Percentiles rank a stretch among this genome's conserved stretches.
These are phyloP conservation scores for Penaeus indicus DNA, from an alignment of 1,140 invertebrate species.

Conservation along the genomic window DNA sequence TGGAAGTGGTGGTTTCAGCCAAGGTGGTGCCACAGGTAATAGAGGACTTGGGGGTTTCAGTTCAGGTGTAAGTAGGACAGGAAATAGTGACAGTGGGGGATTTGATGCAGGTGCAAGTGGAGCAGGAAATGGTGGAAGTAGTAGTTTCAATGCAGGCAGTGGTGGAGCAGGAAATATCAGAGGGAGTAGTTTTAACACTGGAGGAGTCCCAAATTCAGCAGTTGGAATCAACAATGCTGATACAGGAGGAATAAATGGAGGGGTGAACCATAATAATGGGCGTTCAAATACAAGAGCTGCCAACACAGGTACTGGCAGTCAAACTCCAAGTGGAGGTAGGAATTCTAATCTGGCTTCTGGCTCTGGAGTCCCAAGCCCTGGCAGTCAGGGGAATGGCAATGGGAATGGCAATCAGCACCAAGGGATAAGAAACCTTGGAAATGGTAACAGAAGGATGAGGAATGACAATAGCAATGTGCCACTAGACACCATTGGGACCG, in stretches of 20 bases:
- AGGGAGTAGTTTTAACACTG: not conserved
- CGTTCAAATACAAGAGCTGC: not conserved
- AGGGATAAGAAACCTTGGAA: constrained; percentile 17
- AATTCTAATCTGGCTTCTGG: not conserved
- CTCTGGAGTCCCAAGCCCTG: not conserved
- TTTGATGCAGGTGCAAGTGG: not conserved
- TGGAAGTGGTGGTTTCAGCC: not conserved
- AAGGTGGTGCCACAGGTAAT: not conserved
- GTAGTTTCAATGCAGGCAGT: not conserved
- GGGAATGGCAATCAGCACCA: not conserved
- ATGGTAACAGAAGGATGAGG: constrained; percentile 27
- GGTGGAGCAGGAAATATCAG: not conserved
- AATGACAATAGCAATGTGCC: too few species aligned
- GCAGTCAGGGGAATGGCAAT: not conserved
- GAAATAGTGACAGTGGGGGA: not conserved
- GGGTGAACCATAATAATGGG: not conserved
- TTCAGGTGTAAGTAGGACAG: not conserved
- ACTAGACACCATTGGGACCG: too few species aligned
- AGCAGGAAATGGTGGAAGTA: not conserved
- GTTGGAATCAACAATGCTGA: not conserved
- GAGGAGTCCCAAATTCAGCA: too few species aligned
- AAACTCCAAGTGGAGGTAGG: not conserved
- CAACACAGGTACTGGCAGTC: not conserved
- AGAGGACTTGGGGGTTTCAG: not conserved
- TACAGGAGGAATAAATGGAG: not conserved